Base-by-base conservation (phyloP, 2,797 vertebrate species). In the Sebastes nivosus region DNA sequence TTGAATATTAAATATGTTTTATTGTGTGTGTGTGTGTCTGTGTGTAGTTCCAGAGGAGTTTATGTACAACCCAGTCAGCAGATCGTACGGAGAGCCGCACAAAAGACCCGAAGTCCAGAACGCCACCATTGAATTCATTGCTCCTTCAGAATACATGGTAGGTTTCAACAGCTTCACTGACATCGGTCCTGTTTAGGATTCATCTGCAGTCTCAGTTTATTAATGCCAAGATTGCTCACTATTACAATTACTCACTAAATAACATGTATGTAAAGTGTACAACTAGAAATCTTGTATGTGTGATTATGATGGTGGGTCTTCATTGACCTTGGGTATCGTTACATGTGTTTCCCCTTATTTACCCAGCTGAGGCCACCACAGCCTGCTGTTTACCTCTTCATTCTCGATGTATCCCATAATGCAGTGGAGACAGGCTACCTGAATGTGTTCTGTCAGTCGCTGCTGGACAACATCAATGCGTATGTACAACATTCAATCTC, bases 81-180 rank as follows among this genome's bases (percentile, higher is more conserved):
- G 97, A 94, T 97, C 97, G 25, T 99, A 99, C 68, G 98, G 98
- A 89, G 97, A 98, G 54, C 97, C 98, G 83, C 97, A 98, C 88
- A 99, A 97, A 96, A 96, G 98, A 90, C 98, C 98, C 3, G 98
- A 99, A 92, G 97, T 99, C 87, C 98, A 98, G 87, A 99, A 98
- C 81, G 96, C 98, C 83, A 99, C 98, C 63, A 97, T 99, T 74
- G 98, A 99, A 87, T 99, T 99, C 88, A 99, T 99, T 92, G 98
- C 98, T 90, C 98, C 98, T 76, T 98, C 98, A 88, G 98, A 99
- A 93, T 99, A 99, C 89, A 99, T 99, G 98, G 98, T 98, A 91
- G 91, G 88, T 74, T 25, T 34, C 7, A 6, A 16, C 38, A 42
- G 18, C 11, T 24, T 67, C 5, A 55, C 6, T 30, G 25, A 71